Base-by-base conservation (phyloP, 2,113 vertebrate genomes). In the Carettochelys insculpta region DNA sequence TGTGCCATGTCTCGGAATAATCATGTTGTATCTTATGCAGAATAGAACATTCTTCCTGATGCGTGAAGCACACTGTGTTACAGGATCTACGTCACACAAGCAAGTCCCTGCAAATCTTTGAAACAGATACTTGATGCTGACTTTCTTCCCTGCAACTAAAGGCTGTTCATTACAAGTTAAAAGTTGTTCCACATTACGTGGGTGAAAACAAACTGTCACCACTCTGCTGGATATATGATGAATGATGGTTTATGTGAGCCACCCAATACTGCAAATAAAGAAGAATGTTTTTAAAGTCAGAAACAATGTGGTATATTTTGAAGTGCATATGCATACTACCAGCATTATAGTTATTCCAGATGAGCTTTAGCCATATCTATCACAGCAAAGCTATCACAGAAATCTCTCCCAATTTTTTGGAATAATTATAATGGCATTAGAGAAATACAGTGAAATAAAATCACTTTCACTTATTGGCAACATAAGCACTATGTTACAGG, bases 281-380 rank as follows among this genome's bases (percentile, higher is more conserved):
- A 48, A 45, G 22, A 11, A 27, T 95, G 94, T 96, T 96, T 96
- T 96, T 94, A 95, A 89, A 83, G 82, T 31, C 90, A 43, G 92
- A 94, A 93, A 94, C 94, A 96, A 94, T 95, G 81, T 50, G 43
- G 73, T 95, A 90, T 92, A 91, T 90, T 94, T 96, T 93, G 94
- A 80, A 11, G 2, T 20, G 68, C 85, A 13, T 48, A 54, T 83
- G 79, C 86, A 71, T 75, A 86, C 87, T 92, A 91, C 25, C 11
- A 34, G 2, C n/a, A 80, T 48, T 82, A 82, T 90, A 90, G 48
- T 41, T 78, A 61, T 17, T 82, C 43, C 43, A 80, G 50, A 86
- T 80, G 24, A 71, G 38, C 24, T 85, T 71, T 78, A 5, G 1
- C 65, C 48, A 76, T 84, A 80, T 82, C 54, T 56, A 87, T 54